Evolutionary conservation across 2,113 vertebrate species (phyloP).

Genomic region (Alligator sinensis): DNA sequence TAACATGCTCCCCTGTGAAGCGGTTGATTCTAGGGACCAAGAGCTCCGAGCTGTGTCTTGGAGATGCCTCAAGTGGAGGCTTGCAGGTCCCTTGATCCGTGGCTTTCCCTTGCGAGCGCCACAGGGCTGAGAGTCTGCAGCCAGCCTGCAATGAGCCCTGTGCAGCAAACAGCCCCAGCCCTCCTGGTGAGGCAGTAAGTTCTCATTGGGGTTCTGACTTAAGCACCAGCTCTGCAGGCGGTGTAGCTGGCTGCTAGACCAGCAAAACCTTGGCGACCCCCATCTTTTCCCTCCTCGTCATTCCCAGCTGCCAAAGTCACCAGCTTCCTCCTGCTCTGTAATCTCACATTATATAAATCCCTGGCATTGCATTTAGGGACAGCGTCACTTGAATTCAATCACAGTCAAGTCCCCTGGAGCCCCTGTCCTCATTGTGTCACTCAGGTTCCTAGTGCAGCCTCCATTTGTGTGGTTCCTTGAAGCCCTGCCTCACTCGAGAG

Average conservation of each 20-base stretch:
- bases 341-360: rapidly evolving
- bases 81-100: too few relatives aligned
- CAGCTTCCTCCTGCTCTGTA: neutral
- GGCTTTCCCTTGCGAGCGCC: neutral
- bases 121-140: neutral
- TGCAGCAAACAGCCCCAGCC: neutral
- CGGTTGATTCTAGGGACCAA: too few relatives aligned
- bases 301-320: neutral
- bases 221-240: neutral
- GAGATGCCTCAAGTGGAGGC: too few relatives aligned
- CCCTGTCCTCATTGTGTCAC: neutral
- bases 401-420: neutral
- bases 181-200: neutral
- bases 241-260: neutral
- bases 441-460: neutral
- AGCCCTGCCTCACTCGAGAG: rapidly evolving
- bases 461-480: neutral
- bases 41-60: too few relatives aligned
- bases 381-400: neutral
- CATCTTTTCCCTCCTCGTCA: neutral
- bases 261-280: neutral
- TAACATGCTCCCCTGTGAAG: too few relatives aligned
- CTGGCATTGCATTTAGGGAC: neutral
- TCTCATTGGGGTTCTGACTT: neutral
- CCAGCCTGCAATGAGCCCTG: too few relatives aligned